Percentiles rank a stretch among this genome's conserved stretches.
Conservation (phyloP, 2,797 vertebrate genomes). For the Antennarius maculatus region DNA sequence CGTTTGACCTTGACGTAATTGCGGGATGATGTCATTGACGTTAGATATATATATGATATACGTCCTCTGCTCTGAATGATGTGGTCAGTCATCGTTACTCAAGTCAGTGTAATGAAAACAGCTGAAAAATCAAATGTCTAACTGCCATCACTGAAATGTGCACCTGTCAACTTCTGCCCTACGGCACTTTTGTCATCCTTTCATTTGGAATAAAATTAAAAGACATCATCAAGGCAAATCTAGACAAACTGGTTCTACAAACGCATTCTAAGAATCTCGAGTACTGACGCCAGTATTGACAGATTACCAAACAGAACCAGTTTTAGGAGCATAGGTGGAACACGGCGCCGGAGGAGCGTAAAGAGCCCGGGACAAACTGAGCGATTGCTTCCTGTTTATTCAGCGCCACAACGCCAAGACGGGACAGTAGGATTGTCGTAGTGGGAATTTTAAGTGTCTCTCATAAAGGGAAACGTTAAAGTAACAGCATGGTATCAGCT, state of each 20-base stretch:
- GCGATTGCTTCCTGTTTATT: conserved; percentile 31
- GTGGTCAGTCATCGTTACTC: no score
- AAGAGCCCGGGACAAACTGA: conserved; percentile 29
- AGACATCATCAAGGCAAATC: neutral
- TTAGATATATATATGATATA: no score
- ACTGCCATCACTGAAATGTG: conserved; percentile 2
- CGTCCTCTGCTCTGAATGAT: no score
- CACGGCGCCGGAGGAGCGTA: conserved; percentile 25
- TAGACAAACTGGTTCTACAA: neutral
- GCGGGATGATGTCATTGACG: no score
- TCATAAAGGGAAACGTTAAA: conserved; percentile 55
- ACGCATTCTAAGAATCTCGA: neutral
- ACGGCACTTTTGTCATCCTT: no score
- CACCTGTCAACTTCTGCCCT: neutral
- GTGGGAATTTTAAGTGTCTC: conserved; percentile 56
- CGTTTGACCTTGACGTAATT: no score
- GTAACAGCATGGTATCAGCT: conserved; percentile 30
- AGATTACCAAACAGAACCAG: conserved; percentile 13
- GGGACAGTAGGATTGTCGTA: conserved; percentile 37
- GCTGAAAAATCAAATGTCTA: neutral
- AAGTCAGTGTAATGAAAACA: neutral
- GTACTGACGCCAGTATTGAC: neutral
- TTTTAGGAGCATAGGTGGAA: neutral
- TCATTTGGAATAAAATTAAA: neutral
- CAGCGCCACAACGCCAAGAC: conserved; percentile 23